Percentiles rank a stretch among this genome's conserved stretches.
Conservation (phyloP, 2,797 vertebrate genomes). For the Neosilurus mollespiculum region DNA sequence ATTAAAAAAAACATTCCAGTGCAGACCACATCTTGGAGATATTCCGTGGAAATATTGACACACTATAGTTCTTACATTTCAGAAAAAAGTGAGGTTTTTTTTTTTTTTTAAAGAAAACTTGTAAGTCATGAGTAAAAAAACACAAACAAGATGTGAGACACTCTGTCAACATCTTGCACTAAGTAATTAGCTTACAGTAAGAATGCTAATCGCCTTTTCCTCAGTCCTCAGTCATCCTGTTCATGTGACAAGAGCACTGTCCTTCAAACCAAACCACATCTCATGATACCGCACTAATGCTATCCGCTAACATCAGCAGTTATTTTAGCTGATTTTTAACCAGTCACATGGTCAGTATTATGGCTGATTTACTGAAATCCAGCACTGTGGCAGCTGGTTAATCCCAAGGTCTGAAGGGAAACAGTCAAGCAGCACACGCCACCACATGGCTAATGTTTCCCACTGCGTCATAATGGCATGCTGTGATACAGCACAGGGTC, state of each 20-base stretch:
- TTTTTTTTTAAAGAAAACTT: not conserved
- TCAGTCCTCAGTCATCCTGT: slow-evolving; percentile 33
- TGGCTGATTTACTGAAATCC: slow-evolving; percentile 45
- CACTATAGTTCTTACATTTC: not conserved
- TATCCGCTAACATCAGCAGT: not conserved
- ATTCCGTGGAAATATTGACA: not conserved
- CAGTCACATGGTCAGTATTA: slow-evolving; percentile 26
- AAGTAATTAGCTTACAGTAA: slow-evolving; percentile 54
- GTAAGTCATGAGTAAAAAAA: not conserved
- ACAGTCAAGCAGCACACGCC: slow-evolving; percentile 24
- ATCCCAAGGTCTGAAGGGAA: slow-evolving; percentile 46
- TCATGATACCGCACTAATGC: not conserved
- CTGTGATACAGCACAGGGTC: slow-evolving; percentile 14
- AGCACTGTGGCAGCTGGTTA: slow-evolving; percentile 46
- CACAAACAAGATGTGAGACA: not conserved
- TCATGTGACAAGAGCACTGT: slow-evolving; percentile 31
- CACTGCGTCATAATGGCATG: slow-evolving; percentile 14
- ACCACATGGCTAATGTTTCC: slow-evolving; percentile 38
- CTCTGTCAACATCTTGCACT: slow-evolving; percentile 35
- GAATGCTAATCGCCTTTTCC: slow-evolving; percentile 52
- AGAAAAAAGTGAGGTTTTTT: not conserved
- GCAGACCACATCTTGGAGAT: not conserved
- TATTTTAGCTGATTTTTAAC: slow-evolving; percentile 23
- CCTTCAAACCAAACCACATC: not conserved
- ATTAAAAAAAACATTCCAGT: not conserved